Evolutionary conservation across 1,140 invertebrate species (phyloP), one percentile per base, ranked within the genome.

Genomic region (Planococcus citri): DNA sequence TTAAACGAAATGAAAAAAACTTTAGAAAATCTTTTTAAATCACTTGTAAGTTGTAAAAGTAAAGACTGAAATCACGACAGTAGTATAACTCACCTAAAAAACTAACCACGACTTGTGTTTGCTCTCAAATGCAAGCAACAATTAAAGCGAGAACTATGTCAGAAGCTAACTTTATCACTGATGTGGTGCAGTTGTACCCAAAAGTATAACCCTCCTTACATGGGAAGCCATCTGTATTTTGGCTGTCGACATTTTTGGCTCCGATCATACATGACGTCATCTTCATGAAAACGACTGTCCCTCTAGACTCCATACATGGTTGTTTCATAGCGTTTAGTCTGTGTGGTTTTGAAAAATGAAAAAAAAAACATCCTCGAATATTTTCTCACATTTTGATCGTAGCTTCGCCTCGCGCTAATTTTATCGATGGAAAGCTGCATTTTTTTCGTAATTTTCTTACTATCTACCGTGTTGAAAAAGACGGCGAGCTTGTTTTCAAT

Each of bases 131-230:
- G 37, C 70, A 69, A 68, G 33, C 61, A 72, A 70, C 72, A 70
- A 72, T 70, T 72, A 69, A 72, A 70, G 64, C 51, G 57, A 58
- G 29, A 68, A 12, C 27, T n/a, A 27, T 27, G 24, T 33, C 61
- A 22, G 27, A 25, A 51, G 69, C 21, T 69, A 33, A 68, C 72
- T 72, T 70, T 72, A 72, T 72, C 72, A 69, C 27, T 60, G 61
- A 67, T 22, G 37, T 58, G 68, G 33, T 24, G 67, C 51, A 29
- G 38, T 68, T 29, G 69, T 68, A 69, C 37, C 72, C 72, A 68
- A 67, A 72, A 72, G 70, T 72, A 70, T 72, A 70, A 58, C 69
- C 72, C 72, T 58, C 72, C 72, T 69, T 72, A 72, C 72, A 70
- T 60, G 69, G 72, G 69, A 70, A 70, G 70, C 68, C 69, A 41